Conservation (phyloP, 1,140 invertebrate genomes). For the Capitella teleta region DNA sequence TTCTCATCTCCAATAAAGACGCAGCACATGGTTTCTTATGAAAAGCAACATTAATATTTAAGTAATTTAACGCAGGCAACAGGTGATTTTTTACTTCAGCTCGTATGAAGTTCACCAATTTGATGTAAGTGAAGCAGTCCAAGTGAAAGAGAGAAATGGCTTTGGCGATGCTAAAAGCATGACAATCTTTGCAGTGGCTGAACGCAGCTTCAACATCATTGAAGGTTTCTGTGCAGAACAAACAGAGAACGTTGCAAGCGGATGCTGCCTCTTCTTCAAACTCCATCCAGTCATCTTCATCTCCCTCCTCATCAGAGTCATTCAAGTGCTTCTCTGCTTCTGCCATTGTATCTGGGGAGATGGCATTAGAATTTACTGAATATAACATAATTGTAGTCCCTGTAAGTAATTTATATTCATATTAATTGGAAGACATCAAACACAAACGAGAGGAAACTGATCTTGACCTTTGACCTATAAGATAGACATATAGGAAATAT, state of each 20-base stretch:
- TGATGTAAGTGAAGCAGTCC: constrained; percentile 76
- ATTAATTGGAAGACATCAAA: too few species aligned
- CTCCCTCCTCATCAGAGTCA: constrained; percentile 35
- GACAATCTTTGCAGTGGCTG: constrained; percentile 45
- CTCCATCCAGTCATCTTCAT: constrained; percentile 42
- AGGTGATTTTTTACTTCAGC: constrained; percentile 35
- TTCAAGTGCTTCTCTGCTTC: too few species aligned
- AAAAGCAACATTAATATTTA: neutral
- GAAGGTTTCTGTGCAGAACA: constrained; percentile 48
- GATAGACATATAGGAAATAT: too few species aligned
- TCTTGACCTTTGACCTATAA: too few species aligned
- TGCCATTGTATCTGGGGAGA: too few species aligned
- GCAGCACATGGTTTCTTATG: neutral
- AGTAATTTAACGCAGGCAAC: neutral
- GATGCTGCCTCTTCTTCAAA: constrained; percentile 28
- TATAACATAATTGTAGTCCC: too few species aligned
- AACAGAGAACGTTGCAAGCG: constrained; percentile 31
- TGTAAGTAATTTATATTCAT: too few species aligned
- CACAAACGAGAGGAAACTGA: too few species aligned
- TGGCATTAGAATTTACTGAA: too few species aligned
- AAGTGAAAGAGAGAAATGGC: constrained; percentile 60
- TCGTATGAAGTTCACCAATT: constrained; percentile 76
- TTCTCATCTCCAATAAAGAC: neutral
- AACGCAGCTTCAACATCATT: constrained; percentile 39
- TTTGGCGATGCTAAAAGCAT: constrained; percentile 58